Base-by-base conservation (phyloP, 2,888 invertebrate species). In the Leptinotarsa tumamoca region DNA sequence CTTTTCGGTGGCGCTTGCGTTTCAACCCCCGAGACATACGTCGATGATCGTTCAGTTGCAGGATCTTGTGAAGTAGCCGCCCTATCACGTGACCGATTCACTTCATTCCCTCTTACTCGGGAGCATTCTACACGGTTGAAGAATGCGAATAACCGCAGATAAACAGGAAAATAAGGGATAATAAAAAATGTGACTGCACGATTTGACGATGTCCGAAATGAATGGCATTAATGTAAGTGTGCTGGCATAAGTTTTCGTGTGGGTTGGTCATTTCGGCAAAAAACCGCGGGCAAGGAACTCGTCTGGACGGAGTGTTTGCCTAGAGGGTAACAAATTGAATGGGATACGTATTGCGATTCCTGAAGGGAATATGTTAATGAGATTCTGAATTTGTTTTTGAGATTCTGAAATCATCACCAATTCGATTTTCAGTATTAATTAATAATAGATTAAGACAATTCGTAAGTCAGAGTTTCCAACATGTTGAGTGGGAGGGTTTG, bases 81-180 rank as follows among this genome's bases (percentile, higher is more conserved):
- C 84, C 84, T 83, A 79, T 84, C 84, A 84, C 84, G 84, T 84
- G 84, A 82, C 77, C 72, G 82, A 72, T 78, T 80, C 81, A 82
- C 81, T 83, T 82, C 83, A 79, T 82, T 84, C 82, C 78, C 78
- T 76, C 80, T 79, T 77, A 33, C 17, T 33, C 74, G 75, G 76
- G 73, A 75, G 73, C 77, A 74, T 79, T 78, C 77, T 80, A 81
- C 82, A 81, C 77, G 81, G 74, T 78, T 70, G 77, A 80, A 81
- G 81, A 81, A 83, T 83, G 82, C 82, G 81, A 81, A 80, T 82
- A 80, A 80, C 81, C 81, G 76, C 80, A 80, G 80, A 83, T 82
- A 81, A 83, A 82, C 79, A 79, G 72, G 77, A 68, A 75, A 78
- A 77, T 78, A 77, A 79, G 76, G 78, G 70, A 81, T 73, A 73